phyloP scores from a whole-genome alignment of 2,888 invertebrate species.

The Cyclophora punctaria region DNA sequence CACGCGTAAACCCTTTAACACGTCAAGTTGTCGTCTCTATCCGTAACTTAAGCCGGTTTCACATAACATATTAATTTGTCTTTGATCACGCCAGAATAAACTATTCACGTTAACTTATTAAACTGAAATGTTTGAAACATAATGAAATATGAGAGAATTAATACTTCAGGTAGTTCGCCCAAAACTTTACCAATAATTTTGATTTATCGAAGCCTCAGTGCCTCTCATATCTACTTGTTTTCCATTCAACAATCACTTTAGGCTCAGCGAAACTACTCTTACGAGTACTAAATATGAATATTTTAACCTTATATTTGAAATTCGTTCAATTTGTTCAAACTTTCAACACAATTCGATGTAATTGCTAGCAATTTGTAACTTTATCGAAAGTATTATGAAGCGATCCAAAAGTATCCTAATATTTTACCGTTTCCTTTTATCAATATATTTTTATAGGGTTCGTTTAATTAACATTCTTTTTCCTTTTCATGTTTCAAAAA shows the following conservation, averaged over 20 bases:
- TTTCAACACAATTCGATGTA: background rate
- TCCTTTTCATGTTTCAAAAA: too few species aligned
- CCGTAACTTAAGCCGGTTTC: too few species aligned
- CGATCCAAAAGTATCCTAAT: too few species aligned
- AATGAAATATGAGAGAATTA: conserved; percentile 46
- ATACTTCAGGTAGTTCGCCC: conserved; percentile 49
- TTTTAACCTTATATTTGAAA: too few species aligned
- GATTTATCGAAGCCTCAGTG: conserved; percentile 48
- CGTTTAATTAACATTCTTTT: too few species aligned
- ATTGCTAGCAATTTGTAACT: background rate
- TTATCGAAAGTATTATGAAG: too few species aligned
- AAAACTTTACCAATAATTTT: conserved; percentile 57
- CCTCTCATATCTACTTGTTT: conserved; percentile 44
- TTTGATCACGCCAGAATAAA: too few species aligned
- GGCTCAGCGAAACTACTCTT: background rate
- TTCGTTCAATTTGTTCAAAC: background rate
- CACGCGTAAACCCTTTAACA: too few species aligned
- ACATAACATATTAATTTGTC: too few species aligned
- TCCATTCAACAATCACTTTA: conserved; percentile 41
- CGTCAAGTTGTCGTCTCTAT: too few species aligned
- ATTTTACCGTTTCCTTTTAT: too few species aligned
- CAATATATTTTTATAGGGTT: too few species aligned
- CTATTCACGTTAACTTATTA: conserved; percentile 12
- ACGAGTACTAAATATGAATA: background rate
- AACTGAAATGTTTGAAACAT: conserved; percentile 39